Evolutionary conservation across 2,113 vertebrate genomes (phyloP).

Genomic region (Datnioides undecimradiatus): DNA sequence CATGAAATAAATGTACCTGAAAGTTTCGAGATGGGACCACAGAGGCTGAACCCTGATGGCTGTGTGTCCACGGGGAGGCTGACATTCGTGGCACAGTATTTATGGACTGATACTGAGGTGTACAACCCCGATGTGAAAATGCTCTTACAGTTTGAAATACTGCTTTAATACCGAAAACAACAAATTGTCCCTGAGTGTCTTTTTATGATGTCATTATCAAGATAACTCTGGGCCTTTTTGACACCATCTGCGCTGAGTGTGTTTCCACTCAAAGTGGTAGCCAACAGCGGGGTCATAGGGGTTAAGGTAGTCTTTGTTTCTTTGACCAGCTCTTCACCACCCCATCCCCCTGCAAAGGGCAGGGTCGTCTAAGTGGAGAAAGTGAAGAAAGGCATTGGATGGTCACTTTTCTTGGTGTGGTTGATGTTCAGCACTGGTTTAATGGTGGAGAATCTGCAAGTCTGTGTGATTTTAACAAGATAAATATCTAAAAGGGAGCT

Average conservation of each 20-base stretch:
- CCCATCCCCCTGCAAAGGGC: slow-evolving; percentile 56
- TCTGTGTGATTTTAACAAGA: background rate
- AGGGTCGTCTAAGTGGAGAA: background rate
- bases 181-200: slow-evolving; percentile 27
- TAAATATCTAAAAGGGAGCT: background rate
- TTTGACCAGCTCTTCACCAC: slow-evolving; percentile 14
- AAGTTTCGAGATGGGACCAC: background rate
- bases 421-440: background rate
- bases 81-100: slow-evolving; percentile 11
- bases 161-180: slow-evolving; percentile 47
- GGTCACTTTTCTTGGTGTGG: slow-evolving; percentile 11
- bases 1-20: slow-evolving; percentile 17
- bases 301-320: slow-evolving; percentile 62
- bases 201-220: slow-evolving; percentile 37
- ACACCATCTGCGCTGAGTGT: slow-evolving; percentile 12
- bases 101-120: slow-evolving; percentile 16
- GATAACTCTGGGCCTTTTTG: slow-evolving; percentile 31
- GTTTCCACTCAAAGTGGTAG: background rate
- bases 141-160: slow-evolving; percentile 35
- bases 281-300: slow-evolving; percentile 49
- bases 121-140: slow-evolving; percentile 26
- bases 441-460: background rate
- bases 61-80: background rate
- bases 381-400: background rate
- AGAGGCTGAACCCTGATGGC: slow-evolving; percentile 12